These are phyloP conservation scores for Heloderma charlesbogerti DNA, from an alignment of 2,113 vertebrate genomes.

Conservation along the genomic window DNA sequence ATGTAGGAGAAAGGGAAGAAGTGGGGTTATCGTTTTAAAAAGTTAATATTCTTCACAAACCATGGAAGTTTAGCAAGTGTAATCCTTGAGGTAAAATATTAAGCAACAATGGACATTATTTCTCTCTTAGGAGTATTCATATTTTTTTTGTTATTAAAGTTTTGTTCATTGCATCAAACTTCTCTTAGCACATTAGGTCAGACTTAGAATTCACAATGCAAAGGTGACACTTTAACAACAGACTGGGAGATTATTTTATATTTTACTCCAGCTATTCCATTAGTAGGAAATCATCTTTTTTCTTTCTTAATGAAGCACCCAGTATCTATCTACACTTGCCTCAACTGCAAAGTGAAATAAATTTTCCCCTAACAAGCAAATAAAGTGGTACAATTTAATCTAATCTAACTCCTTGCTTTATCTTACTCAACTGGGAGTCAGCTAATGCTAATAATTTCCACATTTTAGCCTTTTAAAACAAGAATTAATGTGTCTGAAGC, in stretches of 20 bases:
- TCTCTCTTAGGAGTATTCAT: neutral
- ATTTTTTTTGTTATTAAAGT: neutral
- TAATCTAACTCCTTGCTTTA: conserved; percentile 34
- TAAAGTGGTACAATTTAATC: conserved; percentile 37
- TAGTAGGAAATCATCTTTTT: conserved; percentile 3
- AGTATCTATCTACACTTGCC: neutral
- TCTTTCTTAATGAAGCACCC: neutral
- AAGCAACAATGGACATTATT: neutral
- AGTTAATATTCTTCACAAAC: neutral
- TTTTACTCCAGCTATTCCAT: conserved; percentile 10
- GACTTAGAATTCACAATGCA: neutral
- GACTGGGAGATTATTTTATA: neutral
- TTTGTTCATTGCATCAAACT: neutral
- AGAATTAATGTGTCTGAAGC: conserved; percentile 35
- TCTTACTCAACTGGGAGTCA: neutral
- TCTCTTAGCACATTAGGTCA: neutral
- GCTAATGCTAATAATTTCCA: conserved; percentile 31
- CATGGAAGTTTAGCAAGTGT: neutral
- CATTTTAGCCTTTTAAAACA: conserved; percentile 31
- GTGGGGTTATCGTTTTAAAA: neutral
- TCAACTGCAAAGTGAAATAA: conserved; percentile 29
- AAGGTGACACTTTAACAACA: conserved; percentile 23
- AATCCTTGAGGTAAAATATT: neutral
- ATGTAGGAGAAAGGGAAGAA: neutral
- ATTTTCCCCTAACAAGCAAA: conserved; percentile 40